Evolutionary conservation across 2,888 invertebrate genomes (phyloP), one percentile per base, ranked within the genome.

Genomic region (Eupithecia centaureata): DNA sequence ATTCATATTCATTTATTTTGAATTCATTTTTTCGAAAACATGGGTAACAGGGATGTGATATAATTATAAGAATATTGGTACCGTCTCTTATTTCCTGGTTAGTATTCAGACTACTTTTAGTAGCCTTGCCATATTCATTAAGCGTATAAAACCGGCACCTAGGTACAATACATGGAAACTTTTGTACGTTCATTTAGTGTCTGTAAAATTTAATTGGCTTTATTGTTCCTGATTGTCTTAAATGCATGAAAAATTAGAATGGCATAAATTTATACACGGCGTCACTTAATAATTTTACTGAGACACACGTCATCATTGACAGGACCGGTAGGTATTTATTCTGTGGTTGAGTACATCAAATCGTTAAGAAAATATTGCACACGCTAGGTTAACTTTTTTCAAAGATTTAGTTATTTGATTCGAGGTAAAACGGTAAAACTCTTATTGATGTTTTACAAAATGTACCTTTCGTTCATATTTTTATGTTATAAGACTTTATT

Each of bases 191-290:
- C 5, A 47, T 47, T 54, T 22, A 33, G 38, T 38, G 59, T 15
- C 25, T 35, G 35, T 13, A 38, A 38, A 59, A 35, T 35, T 5
- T 15, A 38, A 59, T 38, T 38, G 59, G 35, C 38, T 38, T 38
- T 35, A 59, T 35, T 59, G 59, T 38, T 35, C 8, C 35, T 57
- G 57, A 57, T 57, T 30, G 57, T 22, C 22, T 32, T 33, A 57
- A 57, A 57, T 57, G 30, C 30, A 30, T 18, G 52, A 52, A 52
- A 27, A 27, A 52, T 27, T 4, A 27, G 27, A 27, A 52, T 27
- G 27, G 27, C 13, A 27, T 52, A 15, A 27, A 52, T 52, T 52
- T 52, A 52, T 15, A 27, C 13, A 52, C 27, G 25, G 27, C 52
- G 27, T 27, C 27, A 52, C 5, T 27, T 13, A 25, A 27, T 15